Evolutionary conservation across 2,113 vertebrate species (phyloP).

Genomic region (Cyprinodon brontotheroides): DNA sequence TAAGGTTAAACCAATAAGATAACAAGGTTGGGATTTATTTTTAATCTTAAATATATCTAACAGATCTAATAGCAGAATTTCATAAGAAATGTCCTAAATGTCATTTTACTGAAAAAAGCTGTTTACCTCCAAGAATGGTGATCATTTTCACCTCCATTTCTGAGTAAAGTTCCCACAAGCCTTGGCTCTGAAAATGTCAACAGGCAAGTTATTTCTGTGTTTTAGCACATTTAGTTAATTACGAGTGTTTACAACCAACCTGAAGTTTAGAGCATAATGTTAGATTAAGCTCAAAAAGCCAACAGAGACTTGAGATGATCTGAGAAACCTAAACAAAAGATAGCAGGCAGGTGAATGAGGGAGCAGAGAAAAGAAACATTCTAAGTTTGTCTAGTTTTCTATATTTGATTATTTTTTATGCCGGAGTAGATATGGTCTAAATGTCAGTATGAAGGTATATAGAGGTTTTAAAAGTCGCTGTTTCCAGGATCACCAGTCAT

Average conservation of each 20-base stretch:
- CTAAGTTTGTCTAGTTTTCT: neutral
- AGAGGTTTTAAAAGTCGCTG: too few species aligned
- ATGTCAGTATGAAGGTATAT: too few species aligned
- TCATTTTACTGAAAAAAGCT: neutral
- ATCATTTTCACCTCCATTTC: conserved; percentile 88
- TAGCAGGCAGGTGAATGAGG: neutral
- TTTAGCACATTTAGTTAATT: neutral
- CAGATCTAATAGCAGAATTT: neutral
- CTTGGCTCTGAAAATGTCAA: conserved; percentile 73
- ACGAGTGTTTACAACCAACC: conserved; percentile 66
- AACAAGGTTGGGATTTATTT: neutral
- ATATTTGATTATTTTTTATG: neutral
- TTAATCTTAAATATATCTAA: neutral
- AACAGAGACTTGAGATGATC: conserved; percentile 75
- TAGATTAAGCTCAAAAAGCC: conserved; percentile 80
- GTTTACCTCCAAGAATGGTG: conserved; percentile 89
- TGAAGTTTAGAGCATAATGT: conserved; percentile 81
- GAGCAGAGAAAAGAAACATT: neutral
- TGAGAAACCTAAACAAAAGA: conserved; percentile 73
- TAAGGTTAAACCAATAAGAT: neutral
- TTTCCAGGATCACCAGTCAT: neutral
- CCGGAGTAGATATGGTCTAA: neutral
- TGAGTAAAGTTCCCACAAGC: conserved; percentile 87
- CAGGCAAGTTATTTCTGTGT: neutral
- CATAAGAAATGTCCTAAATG: neutral